These are phyloP conservation scores for Hydroisotoma schaefferi DNA, from an alignment of 2,888 invertebrate genomes.

Conservation along the genomic window DNA sequence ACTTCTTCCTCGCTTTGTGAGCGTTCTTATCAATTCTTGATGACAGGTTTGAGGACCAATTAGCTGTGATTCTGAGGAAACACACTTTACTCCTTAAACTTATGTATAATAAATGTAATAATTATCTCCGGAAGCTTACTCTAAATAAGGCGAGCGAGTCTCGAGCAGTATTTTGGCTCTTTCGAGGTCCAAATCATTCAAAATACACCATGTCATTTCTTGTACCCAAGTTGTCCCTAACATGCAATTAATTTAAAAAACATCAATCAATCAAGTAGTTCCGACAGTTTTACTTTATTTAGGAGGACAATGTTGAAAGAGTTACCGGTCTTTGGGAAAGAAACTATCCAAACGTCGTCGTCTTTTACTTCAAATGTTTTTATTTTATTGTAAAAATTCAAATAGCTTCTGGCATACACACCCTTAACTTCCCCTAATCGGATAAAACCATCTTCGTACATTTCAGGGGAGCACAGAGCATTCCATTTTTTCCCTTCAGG, in stretches of 20 bases:
- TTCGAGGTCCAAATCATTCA: conserved; percentile 62
- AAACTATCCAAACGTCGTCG: conserved; percentile 59
- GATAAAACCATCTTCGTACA: conserved; percentile 34
- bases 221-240: conserved; percentile 72
- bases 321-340: conserved; percentile 61
- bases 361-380: conserved; percentile 55
- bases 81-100: too few relatives aligned
- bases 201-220: conserved; percentile 69
- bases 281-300: too few relatives aligned
- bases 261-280: too few relatives aligned
- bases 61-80: conserved; percentile 27
- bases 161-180: conserved; percentile 57
- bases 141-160: conserved; percentile 69
- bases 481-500: conserved; percentile 50
- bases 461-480: conserved; percentile 20
- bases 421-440: conserved; percentile 25
- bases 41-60: conserved; percentile 33
- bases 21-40: conserved; percentile 14
- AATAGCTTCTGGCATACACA: conserved; percentile 35
- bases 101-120: too few relatives aligned
- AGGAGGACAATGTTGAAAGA: too few relatives aligned
- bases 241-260: too few relatives aligned
- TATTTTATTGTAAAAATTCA: conserved; percentile 50
- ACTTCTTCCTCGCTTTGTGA: too few relatives aligned
- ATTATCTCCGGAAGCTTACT: too few relatives aligned